Percentiles rank a stretch among this genome's conserved stretches.
phyloP scores from a whole-genome alignment of 2,113 vertebrate genomes.

The Nibea coibor region DNA sequence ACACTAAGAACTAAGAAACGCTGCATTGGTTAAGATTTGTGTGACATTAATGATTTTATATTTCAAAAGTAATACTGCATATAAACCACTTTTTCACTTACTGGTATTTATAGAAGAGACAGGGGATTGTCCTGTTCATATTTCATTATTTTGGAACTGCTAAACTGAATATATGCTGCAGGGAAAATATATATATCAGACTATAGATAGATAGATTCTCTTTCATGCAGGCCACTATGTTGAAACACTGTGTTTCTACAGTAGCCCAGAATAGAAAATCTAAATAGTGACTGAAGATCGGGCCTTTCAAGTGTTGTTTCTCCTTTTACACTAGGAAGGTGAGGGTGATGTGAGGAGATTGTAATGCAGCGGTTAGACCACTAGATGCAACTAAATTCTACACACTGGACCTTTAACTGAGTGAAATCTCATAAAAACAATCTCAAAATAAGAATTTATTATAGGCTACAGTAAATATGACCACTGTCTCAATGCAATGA shows the following conservation, averaged over 20 bases:
- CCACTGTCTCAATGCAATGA: neutral
- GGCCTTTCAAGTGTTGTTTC: too few species aligned
- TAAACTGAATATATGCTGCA: neutral
- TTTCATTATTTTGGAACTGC: neutral
- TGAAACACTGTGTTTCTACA: too few species aligned
- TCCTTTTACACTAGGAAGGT: too few species aligned
- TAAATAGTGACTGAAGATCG: too few species aligned
- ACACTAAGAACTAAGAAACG: neutral
- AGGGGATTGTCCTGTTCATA: neutral
- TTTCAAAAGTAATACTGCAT: neutral
- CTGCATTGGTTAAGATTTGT: neutral
- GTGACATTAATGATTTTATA: neutral
- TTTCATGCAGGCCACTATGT: too few species aligned
- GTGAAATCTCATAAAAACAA: neutral
- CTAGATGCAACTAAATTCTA: too few species aligned
- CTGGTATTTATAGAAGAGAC: neutral
- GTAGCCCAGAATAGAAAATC: too few species aligned
- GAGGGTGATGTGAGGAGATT: too few species aligned
- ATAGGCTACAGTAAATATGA: neutral
- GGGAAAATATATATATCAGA: too few species aligned
- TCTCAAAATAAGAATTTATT: neutral
- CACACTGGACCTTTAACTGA: neutral
- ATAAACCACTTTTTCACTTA: neutral
- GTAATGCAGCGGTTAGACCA: too few species aligned
- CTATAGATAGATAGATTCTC: too few species aligned